Percentiles rank a stretch among this genome's conserved stretches.
Conservation (phyloP, 2,113 vertebrate genomes). For the Scolopax mira region DNA sequence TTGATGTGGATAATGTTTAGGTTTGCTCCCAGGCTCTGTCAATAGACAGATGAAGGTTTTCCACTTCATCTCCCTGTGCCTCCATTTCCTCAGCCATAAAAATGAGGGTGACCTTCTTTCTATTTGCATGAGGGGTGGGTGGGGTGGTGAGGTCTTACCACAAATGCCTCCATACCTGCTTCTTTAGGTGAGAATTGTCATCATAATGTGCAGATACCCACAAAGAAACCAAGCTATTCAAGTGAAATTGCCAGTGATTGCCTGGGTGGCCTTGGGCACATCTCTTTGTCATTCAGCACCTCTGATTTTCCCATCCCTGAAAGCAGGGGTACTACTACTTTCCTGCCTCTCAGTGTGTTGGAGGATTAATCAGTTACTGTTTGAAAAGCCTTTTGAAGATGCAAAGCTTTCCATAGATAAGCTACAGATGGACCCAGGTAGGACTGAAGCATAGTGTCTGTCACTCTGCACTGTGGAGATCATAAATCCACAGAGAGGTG, state of each 20-base stretch:
- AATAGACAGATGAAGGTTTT: background rate
- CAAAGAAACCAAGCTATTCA: background rate
- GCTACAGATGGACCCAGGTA: background rate
- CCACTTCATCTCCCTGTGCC: background rate
- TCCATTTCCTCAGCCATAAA: background rate
- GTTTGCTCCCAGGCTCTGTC: background rate
- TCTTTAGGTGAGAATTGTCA: background rate
- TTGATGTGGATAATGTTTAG: background rate
- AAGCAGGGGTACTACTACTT: conserved; percentile 12
- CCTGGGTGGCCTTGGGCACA: conserved; percentile 39
- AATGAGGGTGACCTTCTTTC: conserved; percentile 2
- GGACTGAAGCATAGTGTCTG: background rate
- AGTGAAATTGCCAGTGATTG: background rate
- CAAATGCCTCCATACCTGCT: background rate
- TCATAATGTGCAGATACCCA: background rate
- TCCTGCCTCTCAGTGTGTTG: background rate
- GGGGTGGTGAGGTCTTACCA: background rate
- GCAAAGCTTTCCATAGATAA: conserved; percentile 11
- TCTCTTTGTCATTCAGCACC: conserved; percentile 51
- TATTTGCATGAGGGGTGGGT: background rate
- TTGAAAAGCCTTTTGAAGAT: conserved; percentile 49
- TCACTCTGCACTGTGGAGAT: background rate
- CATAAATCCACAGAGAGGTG: background rate
- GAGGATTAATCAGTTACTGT: conserved; percentile 32
- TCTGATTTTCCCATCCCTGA: conserved; percentile 31